Evolutionary conservation across 2,888 invertebrate species (phyloP), one percentile per base, ranked within the genome.

Genomic region (Shargacucullia verbasci): DNA sequence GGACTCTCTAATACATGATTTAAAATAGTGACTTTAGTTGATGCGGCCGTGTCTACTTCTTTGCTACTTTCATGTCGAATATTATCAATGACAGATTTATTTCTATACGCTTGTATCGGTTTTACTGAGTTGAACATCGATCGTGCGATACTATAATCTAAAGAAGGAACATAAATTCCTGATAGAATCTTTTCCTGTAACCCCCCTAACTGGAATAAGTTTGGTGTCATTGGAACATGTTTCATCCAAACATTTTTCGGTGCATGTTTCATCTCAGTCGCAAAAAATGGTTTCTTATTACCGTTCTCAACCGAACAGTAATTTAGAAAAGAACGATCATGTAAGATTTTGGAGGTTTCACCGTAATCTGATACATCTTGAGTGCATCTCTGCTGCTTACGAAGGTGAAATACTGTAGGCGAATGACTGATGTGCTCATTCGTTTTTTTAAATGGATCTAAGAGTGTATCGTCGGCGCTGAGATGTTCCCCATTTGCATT

Each of bases 1-100:
- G 95, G 95, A 77, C 91, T 94, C n/a, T 95, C 94, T 70, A 95
- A 76, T 13, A 95, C 94, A 73, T 94, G 89, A 77, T 95, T 95
- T 46, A 90, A 88, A 64, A 94, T 89, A 15, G 87, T 85, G 55
- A 77, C 84, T 73, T 75, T 83, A 60, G 65, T 39, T 31, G 48
- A 49, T 25, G 56, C 29, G 20, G 20, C 37, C 27, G 46, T 15
- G 0, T 65, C 58, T 15, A 50, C 38, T 33, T 64, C 54, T 37
- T 61, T 72, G 7, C 20, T 59, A 20, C 11, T 37, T 37, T 52
- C 54, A 13, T 43, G n/a, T 34, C n/a, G 25, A 38, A 38, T n/a
- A 50, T 37, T 50, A 1, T 37, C 43, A 33, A 35, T 33, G 2
- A 40, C 31, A 7, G 48, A 33, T 48, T 15, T 60, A 12, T 63